Evolutionary conservation across 1,140 invertebrate species (phyloP).

Genomic region (Hyles vespertilio): DNA sequence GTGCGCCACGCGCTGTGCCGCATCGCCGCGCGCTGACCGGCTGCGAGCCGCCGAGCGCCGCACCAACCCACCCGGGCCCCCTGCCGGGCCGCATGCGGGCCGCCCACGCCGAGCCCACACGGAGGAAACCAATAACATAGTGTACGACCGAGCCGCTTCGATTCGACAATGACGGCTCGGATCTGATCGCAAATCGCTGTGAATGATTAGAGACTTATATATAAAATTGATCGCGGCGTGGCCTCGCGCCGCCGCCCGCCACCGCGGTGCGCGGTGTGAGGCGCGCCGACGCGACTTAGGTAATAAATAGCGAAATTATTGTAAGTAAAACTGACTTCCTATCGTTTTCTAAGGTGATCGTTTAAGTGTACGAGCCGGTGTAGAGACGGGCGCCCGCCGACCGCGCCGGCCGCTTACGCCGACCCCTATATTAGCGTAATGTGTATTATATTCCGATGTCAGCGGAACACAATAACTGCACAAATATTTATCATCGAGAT

Average conservation of each 20-base stretch:
- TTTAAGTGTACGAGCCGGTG: conserved; percentile 32
- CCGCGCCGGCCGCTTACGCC: no score
- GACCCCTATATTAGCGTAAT: conserved; percentile 23
- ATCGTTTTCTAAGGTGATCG: conserved; percentile 62
- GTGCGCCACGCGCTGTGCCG: conserved; percentile 62
- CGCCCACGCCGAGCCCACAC: conserved; percentile 12
- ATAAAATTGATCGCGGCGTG: conserved; percentile 49
- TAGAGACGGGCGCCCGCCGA: no score
- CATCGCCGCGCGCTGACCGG: conserved; percentile 60
- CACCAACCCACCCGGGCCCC: conserved; percentile 16
- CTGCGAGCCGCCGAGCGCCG: conserved; percentile 29
- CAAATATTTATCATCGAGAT: conserved; percentile 45
- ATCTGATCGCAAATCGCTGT: conserved; percentile 23
- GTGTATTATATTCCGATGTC: conserved; percentile 27
- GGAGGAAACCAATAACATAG: no score
- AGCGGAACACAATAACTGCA: conserved; percentile 25
- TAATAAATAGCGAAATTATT: conserved; percentile 67
- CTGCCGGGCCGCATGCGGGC: conserved; percentile 18
- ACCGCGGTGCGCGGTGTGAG: conserved; percentile 26
- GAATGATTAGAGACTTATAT: conserved; percentile 62
- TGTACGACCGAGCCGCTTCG: not conserved
- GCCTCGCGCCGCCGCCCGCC: conserved; percentile 25
- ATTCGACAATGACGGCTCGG: conserved; percentile 8
- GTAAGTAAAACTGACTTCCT: conserved; percentile 70
- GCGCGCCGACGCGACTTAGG: conserved; percentile 37